Percentiles rank a stretch among this genome's conserved stretches.
These are phyloP conservation scores for Xenopus petersii DNA, from an alignment of 2,797 vertebrate species.

Conservation along the genomic window DNA sequence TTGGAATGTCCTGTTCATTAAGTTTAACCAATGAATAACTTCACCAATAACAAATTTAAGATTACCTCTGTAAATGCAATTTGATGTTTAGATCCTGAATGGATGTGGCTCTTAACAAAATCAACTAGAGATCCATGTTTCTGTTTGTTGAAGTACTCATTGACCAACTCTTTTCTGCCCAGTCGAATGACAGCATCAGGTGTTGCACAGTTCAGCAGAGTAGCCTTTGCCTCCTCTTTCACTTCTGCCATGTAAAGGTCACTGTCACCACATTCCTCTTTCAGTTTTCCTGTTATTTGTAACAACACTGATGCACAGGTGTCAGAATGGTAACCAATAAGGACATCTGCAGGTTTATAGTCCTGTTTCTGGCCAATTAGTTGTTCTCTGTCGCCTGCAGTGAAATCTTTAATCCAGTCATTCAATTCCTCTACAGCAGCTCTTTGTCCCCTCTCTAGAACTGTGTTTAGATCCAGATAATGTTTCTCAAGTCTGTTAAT, in stretches of 20 bases:
- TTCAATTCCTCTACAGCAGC: slow-evolving; percentile 66
- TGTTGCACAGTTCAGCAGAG: slow-evolving; percentile 86
- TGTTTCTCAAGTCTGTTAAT: slow-evolving; percentile 97
- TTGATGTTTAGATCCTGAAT: background rate
- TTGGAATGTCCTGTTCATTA: too few relatives aligned
- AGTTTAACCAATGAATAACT: too few relatives aligned
- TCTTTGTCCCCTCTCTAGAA: slow-evolving; percentile 76
- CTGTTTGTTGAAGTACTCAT: slow-evolving; percentile 75
- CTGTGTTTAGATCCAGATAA: slow-evolving; percentile 85
- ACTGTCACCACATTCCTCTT: background rate
- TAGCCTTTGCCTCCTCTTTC: slow-evolving; percentile 66
- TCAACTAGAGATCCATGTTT: slow-evolving; percentile 79
- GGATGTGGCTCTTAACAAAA: slow-evolving; percentile 70
- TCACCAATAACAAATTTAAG: too few relatives aligned
- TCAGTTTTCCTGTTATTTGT: slow-evolving; percentile 71
- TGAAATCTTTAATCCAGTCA: slow-evolving; percentile 67
- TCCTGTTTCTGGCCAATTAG: too few relatives aligned
- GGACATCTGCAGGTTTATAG: slow-evolving; percentile 71
- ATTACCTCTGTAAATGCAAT: slow-evolving; percentile 83
- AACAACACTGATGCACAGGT: slow-evolving; percentile 87
- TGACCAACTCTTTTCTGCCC: slow-evolving; percentile 59
- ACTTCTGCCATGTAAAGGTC: slow-evolving; percentile 53
- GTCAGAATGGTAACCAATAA: slow-evolving; percentile 87
- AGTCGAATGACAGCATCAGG: slow-evolving; percentile 87
- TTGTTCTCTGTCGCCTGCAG: too few relatives aligned